Conservation (phyloP, 2,888 invertebrate genomes). For the Lacanobia wlatinum region DNA sequence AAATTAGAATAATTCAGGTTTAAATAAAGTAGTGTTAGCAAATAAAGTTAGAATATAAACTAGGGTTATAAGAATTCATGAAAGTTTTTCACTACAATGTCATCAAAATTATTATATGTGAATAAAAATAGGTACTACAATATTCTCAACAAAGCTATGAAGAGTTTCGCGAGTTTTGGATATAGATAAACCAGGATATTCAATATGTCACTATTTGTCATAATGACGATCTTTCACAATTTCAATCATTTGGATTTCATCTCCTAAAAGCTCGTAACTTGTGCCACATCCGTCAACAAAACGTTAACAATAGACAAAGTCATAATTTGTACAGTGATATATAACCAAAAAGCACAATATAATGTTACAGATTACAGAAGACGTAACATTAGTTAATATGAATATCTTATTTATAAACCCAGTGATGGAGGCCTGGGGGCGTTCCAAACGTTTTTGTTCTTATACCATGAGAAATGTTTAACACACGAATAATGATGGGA, state of each 20-base stretch:
- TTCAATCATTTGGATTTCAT: background rate
- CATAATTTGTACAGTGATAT: slow-evolving; percentile 87
- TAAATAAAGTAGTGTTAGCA: background rate
- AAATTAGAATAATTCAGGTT: background rate
- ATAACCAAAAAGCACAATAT: slow-evolving; percentile 85
- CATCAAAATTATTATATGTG: background rate
- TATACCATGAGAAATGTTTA: slow-evolving; percentile 59
- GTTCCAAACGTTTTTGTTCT: slow-evolving; percentile 56
- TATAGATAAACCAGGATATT: background rate
- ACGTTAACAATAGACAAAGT: slow-evolving; percentile 83
- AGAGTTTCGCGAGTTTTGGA: background rate
- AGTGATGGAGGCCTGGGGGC: slow-evolving; percentile 63
- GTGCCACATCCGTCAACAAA: slow-evolving; percentile 70
- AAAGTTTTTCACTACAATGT: background rate
- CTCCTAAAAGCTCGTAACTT: slow-evolving; percentile 57
- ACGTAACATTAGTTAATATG: slow-evolving; percentile 85
- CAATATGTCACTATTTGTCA: no score
- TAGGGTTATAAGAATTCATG: background rate
- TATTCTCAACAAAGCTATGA: background rate
- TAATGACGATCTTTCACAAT: background rate
- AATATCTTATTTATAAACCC: slow-evolving; percentile 73
- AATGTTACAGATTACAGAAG: slow-evolving; percentile 84
- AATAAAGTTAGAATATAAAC: background rate
- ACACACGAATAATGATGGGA: slow-evolving; percentile 56
- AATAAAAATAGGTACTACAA: background rate